A percentile compares a stretch with the other conserved stretches of the same genome.
Conservation (phyloP, 2,113 vertebrate genomes). For the Engraulis encrasicolus region DNA sequence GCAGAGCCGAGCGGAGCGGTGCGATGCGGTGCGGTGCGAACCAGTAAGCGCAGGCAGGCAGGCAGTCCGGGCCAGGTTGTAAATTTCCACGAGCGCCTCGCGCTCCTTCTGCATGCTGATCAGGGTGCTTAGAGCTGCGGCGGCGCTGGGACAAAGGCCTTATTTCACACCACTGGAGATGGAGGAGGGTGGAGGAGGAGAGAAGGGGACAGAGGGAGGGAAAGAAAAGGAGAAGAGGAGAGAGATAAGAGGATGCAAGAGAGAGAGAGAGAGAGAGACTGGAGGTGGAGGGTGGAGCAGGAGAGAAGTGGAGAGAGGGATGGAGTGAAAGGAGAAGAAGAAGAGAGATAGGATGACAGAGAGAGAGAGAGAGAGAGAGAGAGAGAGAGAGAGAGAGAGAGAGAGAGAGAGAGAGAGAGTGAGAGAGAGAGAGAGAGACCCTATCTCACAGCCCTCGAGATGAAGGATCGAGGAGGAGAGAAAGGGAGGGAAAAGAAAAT, state of each 20-base stretch:
- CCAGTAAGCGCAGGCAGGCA: slow-evolving; percentile 31
- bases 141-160: background rate
- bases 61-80: background rate
- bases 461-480: too few relatives aligned
- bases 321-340: background rate
- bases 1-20: too few relatives aligned
- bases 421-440: too few relatives aligned
- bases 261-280: background rate
- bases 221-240: background rate
- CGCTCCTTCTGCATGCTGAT: background rate
- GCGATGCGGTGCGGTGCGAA: too few relatives aligned
- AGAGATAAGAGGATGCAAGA: background rate
- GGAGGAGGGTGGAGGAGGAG: background rate
- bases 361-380: background rate
- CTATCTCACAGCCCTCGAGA: too few relatives aligned
- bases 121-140: background rate
- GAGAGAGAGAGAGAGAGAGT: too few relatives aligned
- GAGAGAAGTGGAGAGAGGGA: too few relatives aligned
- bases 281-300: too few relatives aligned
- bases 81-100: slow-evolving; percentile 16
- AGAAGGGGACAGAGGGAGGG: background rate
- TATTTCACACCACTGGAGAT: background rate
- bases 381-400: background rate
- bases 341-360: background rate
- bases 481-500: too few relatives aligned